Base-by-base conservation (phyloP, 2,113 vertebrate species). In the Ascaphus truei region DNA sequence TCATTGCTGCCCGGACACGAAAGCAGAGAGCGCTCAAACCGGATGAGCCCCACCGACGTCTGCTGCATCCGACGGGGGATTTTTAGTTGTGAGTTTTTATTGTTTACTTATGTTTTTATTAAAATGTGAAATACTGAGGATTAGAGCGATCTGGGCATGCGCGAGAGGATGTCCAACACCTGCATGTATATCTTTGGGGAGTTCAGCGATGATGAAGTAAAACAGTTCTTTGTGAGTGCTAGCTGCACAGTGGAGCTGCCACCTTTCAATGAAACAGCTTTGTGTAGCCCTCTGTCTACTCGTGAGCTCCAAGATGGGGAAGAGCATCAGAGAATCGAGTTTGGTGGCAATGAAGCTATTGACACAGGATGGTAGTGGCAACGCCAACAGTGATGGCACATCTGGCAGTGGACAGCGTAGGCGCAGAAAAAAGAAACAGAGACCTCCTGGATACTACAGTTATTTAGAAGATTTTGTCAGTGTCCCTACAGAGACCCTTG, bases 131-230 rank as follows among this genome's bases (percentile, higher is more conserved):
- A n/a, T n/a, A n/a, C n/a, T n/a, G n/a, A n/a, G n/a, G n/a, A n/a
- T n/a, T n/a, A n/a, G n/a, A n/a, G n/a, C n/a, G n/a, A n/a, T n/a
- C n/a, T n/a, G n/a, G n/a, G n/a, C n/a, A n/a, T n/a, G n/a, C n/a
- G n/a, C n/a, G n/a, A n/a, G n/a, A n/a, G n/a, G n/a, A n/a, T n/a
- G n/a, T n/a, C n/a, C n/a, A n/a, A n/a, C n/a, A n/a, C n/a, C n/a
- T n/a, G n/a, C n/a, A n/a, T n/a, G 97, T 99, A 98, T 86, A 96
- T 99, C 89, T 99, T 99, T 75, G 97, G 97, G 87, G 97, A 99
- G 78, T 99, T 98, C 92, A 98, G 93, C 82, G 91, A 93, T 76
- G 96, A 98, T 83, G 97, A 99, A 79, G 97, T 99, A 85, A 95
- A 94, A 88, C 94, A 97, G 75, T 99, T 99, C 85, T 99, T 99